Evolutionary conservation across 2,113 vertebrate species (phyloP).

Genomic region (Crotalus horridus): DNA sequence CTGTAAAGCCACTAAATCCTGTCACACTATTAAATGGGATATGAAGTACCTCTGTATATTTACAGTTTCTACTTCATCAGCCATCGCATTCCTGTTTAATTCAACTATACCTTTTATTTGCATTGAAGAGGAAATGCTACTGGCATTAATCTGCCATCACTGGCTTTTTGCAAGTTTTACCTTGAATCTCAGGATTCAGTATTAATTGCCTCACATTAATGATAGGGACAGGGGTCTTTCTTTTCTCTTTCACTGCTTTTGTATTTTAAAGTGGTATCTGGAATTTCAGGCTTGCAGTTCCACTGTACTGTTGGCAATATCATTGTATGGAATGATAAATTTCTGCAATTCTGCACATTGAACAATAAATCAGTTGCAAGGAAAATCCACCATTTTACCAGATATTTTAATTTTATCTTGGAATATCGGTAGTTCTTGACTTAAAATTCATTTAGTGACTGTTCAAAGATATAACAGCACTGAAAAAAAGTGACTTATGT

Average conservation of each 20-base stretch:
- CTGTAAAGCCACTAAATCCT: background rate
- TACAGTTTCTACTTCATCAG: background rate
- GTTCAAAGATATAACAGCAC: background rate
- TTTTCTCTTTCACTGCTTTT: background rate
- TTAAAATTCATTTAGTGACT: background rate
- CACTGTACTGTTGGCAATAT: background rate
- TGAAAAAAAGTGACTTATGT: background rate
- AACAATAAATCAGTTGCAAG: background rate
- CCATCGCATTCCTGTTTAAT: background rate
- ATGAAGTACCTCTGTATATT: background rate
- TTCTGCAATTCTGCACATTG: background rate
- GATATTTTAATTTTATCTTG: background rate
- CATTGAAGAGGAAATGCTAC: background rate
- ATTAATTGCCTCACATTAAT: background rate
- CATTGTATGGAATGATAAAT: background rate
- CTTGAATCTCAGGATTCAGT: background rate
- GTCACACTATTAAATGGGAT: background rate
- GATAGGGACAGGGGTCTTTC: too few relatives aligned
- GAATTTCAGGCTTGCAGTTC: background rate
- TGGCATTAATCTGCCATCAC: background rate
- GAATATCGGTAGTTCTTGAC: background rate
- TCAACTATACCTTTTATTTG: background rate
- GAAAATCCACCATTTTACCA: background rate
- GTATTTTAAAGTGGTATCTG: background rate
- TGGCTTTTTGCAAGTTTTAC: background rate